Evolutionary conservation across 1,140 invertebrate species (phyloP).

Genomic region (Drosophila pseudoobscura): DNA sequence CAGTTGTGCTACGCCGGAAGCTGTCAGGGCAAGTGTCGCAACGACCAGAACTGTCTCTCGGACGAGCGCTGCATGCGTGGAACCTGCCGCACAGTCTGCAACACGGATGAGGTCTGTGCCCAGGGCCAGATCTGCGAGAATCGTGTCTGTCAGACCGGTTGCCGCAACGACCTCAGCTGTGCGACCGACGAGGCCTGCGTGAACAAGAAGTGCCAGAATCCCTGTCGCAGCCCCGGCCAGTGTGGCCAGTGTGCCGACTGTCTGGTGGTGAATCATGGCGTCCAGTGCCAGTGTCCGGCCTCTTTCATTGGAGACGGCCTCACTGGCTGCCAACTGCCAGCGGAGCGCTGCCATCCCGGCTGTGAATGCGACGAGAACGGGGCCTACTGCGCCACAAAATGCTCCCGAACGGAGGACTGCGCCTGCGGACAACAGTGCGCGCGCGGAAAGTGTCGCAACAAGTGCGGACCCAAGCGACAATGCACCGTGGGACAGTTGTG

Average conservation of each 20-base stretch:
- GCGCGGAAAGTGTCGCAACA: slow-evolving; percentile 84
- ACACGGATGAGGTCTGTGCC: slow-evolving; percentile 91
- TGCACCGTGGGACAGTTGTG: slow-evolving; percentile 85
- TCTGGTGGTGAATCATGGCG: slow-evolving; percentile 91
- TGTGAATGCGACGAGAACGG: slow-evolving; percentile 91
- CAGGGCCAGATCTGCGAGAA: slow-evolving; percentile 93
- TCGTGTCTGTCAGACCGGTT: slow-evolving; percentile 92
- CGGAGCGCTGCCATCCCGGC: slow-evolving; percentile 86
- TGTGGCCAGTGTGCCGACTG: slow-evolving; percentile 94
- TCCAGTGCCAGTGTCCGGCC: slow-evolving; percentile 92
- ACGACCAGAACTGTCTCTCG: slow-evolving; percentile 91
- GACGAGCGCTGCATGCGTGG: slow-evolving; percentile 93
- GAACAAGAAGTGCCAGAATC: slow-evolving; percentile 93
- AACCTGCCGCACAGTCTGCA: slow-evolving; percentile 92
- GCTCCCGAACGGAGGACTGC: slow-evolving; percentile 88
- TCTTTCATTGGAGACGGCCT: slow-evolving; percentile 92
- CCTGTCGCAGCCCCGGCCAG: slow-evolving; percentile 87
- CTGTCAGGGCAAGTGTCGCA: slow-evolving; percentile 90
- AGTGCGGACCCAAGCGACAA: slow-evolving; percentile 68
- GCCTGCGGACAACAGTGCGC: slow-evolving; percentile 87
- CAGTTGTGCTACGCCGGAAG: slow-evolving; percentile 89
- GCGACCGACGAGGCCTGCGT: slow-evolving; percentile 89
- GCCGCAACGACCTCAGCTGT: slow-evolving; percentile 92
- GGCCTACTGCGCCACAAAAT: slow-evolving; percentile 88
- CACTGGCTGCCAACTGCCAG: slow-evolving; percentile 88